Evolutionary conservation across 2,113 vertebrate species (phyloP).

Genomic region (Boulengeromyrus knoepffleri): DNA sequence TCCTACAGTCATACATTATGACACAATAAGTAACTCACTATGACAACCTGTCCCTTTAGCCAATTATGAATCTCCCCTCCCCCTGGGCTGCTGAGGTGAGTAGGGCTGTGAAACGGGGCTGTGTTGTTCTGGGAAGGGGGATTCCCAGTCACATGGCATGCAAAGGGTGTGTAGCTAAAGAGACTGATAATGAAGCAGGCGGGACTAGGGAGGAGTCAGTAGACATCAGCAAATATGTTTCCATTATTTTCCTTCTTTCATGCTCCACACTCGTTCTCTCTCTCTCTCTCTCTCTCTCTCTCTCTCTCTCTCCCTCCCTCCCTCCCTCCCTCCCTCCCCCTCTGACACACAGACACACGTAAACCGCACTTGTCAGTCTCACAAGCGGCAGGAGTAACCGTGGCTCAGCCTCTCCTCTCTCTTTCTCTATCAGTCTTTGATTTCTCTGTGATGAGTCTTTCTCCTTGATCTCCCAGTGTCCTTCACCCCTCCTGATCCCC

Average conservation of each 20-base stretch:
- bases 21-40: neutral
- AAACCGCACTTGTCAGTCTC: slow-evolving; percentile 17
- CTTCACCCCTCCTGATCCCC: slow-evolving; percentile 13
- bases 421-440: slow-evolving; percentile 17
- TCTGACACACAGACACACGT: neutral
- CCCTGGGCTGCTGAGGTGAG: neutral
- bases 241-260: slow-evolving; percentile 34
- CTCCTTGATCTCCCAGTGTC: slow-evolving; percentile 15
- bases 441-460: slow-evolving; percentile 12
- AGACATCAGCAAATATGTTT: slow-evolving; percentile 46
- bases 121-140: slow-evolving; percentile 11
- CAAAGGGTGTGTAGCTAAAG: slow-evolving; percentile 23
- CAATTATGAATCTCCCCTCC: neutral
- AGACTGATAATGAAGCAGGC: slow-evolving; percentile 26
- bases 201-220: slow-evolving; percentile 45
- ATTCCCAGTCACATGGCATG: slow-evolving; percentile 14
- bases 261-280: neutral
- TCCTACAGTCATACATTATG: neutral
- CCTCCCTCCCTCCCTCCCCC: neutral
- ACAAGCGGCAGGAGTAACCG: neutral
- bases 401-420: neutral
- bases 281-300: slow-evolving; percentile 23
- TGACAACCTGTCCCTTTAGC: neutral
- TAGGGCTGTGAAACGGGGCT: neutral
- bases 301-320: slow-evolving; percentile 2